These are phyloP conservation scores for Prosopocoilus inquinatus DNA, from an alignment of 2,888 invertebrate species.

Conservation along the genomic window DNA sequence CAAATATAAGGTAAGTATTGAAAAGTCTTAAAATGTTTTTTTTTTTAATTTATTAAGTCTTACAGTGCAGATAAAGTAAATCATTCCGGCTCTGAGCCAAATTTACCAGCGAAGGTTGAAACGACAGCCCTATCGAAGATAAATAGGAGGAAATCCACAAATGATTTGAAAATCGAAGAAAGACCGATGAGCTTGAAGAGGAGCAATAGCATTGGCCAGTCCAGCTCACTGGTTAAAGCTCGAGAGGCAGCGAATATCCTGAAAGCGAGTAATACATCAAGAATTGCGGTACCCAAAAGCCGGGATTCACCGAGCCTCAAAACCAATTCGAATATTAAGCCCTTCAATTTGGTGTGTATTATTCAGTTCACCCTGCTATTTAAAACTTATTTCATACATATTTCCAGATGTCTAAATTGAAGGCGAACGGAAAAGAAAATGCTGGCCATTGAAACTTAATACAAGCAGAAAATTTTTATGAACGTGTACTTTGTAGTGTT, in stretches of 20 bases:
- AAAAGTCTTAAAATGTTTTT: not conserved
- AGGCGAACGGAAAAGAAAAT: constrained; percentile 21
- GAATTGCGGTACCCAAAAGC: not conserved
- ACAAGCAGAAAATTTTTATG: no score
- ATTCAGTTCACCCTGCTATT: not conserved
- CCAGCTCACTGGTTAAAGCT: constrained; percentile 5
- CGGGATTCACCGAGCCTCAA: not conserved
- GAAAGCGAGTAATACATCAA: constrained; percentile 1
- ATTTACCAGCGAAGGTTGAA: constrained; percentile 10
- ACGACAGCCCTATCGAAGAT: constrained; percentile 13
- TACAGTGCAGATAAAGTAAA: constrained; percentile 5
- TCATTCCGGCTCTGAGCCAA: constrained; percentile 20
- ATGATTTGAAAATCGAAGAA: constrained; percentile 17
- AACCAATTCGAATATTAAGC: constrained; percentile 11
- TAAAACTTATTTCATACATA: not conserved
- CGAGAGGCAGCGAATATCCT: constrained; percentile 9
- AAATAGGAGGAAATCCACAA: constrained; percentile 22
- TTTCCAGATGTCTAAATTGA: constrained; percentile 17
- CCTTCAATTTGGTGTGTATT: constrained; percentile 21
- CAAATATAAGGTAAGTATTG: constrained; percentile 9
- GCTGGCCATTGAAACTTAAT: no score
- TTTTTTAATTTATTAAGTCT: not conserved
- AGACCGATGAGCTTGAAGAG: constrained; percentile 14
- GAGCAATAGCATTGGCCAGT: constrained; percentile 23
- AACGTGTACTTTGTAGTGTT: no score